A percentile compares a stretch with the other conserved stretches of the same genome.
These are phyloP conservation scores for Cygnus atratus DNA, from an alignment of 2,113 vertebrate species.

Conservation along the genomic window DNA sequence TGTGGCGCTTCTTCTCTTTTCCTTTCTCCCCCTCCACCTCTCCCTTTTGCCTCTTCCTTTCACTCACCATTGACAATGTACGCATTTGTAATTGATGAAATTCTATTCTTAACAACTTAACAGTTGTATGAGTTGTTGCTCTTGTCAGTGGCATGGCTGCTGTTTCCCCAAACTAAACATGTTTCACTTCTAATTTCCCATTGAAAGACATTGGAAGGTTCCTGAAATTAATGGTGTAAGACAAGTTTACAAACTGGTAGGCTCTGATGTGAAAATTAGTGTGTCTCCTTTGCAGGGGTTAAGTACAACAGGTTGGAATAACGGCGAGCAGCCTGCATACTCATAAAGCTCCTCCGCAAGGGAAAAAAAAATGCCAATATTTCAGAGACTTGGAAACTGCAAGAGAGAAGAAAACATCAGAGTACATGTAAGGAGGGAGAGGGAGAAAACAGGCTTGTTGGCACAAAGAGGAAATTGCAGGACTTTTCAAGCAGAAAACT, in stretches of 20 bases:
- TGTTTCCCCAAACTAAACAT: constrained; percentile 43
- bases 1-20: not conserved
- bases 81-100: constrained; percentile 9
- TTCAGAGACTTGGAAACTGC: not conserved
- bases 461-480: not conserved
- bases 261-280: constrained; percentile 70
- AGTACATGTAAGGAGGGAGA: not conserved
- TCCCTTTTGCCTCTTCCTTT: constrained; percentile 7
- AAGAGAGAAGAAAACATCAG: not conserved
- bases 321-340: not conserved
- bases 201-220: constrained; percentile 50
- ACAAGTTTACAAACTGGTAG: constrained; percentile 71
- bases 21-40: not conserved
- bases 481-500: not conserved
- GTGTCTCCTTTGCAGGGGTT: constrained; percentile 21
- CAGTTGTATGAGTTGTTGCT: not conserved
- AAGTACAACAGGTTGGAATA: constrained; percentile 2
- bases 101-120: constrained; percentile 49
- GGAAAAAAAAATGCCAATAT: not conserved
- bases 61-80: constrained; percentile 13
- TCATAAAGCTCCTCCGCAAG: not conserved
- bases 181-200: constrained; percentile 66
- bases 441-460: not conserved
- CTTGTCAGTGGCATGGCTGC: not conserved
- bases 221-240: constrained; percentile 63